Evolutionary conservation across 2,888 invertebrate species (phyloP).

Genomic region (Ormyrus thymus): DNA sequence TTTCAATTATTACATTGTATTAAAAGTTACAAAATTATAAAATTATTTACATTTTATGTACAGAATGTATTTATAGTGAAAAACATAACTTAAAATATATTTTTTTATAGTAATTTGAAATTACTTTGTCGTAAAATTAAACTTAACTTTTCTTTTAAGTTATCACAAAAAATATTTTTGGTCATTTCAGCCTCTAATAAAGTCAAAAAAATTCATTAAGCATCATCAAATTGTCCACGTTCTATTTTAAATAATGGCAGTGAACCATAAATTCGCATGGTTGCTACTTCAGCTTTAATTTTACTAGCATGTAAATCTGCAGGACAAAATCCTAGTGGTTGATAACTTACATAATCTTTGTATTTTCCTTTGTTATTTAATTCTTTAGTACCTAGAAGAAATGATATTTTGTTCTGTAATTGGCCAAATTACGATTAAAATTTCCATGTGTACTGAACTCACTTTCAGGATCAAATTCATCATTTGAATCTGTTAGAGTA

Average conservation of each 20-base stretch:
- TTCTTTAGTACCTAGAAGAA: background rate
- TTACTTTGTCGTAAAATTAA: too few relatives aligned
- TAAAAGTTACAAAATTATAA: too few relatives aligned
- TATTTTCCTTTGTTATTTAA: background rate
- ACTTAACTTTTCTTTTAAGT: background rate
- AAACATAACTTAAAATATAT: too few relatives aligned
- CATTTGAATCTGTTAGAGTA: conserved; percentile 30
- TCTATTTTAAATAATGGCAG: conserved; percentile 34
- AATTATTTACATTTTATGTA: too few relatives aligned
- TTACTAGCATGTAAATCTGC: conserved; percentile 47
- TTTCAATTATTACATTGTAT: too few relatives aligned
- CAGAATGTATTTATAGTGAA: too few relatives aligned
- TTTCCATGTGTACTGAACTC: conserved; percentile 7
- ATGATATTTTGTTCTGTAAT: background rate
- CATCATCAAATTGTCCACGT: conserved; percentile 57
- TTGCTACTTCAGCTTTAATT: conserved; percentile 44
- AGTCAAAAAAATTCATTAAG: conserved; percentile 15
- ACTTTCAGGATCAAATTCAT: conserved; percentile 53
- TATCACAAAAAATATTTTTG: conserved; percentile 2
- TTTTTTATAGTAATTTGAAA: too few relatives aligned
- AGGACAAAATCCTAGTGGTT: conserved; percentile 47
- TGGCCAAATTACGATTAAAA: background rate
- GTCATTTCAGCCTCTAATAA: background rate
- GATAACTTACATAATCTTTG: background rate
- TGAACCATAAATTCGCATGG: conserved; percentile 42